Evolutionary conservation across 2,888 invertebrate genomes (phyloP).

Genomic region (Panzeria rudis): DNA sequence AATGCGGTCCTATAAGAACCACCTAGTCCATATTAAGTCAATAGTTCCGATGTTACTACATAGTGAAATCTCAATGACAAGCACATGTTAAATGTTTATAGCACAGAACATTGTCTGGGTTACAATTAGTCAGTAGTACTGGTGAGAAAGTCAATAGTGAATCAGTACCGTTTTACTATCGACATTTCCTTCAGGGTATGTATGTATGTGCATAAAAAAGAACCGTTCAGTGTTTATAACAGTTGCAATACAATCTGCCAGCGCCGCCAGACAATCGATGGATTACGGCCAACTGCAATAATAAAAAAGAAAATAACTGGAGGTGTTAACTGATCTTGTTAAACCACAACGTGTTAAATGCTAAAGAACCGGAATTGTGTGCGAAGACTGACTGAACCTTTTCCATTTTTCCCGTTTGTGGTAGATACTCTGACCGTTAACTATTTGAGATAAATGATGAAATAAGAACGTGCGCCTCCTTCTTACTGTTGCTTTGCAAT

Average conservation of each 20-base stretch:
- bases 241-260: constrained; percentile 33
- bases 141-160: no score
- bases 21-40: no score
- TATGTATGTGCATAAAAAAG: neutral
- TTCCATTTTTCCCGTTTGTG: constrained; percentile 1
- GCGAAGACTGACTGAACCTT: constrained; percentile 15
- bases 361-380: constrained; percentile 66
- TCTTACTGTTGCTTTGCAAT: constrained; percentile 54
- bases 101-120: no score
- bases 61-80: no score
- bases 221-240: constrained; percentile 23
- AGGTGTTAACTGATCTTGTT: constrained; percentile 80
- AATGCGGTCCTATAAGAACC: no score
- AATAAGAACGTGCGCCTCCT: constrained; percentile 39
- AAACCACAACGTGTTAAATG: constrained; percentile 78
- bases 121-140: no score
- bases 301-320: constrained; percentile 64
- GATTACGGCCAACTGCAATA: constrained; percentile 22
- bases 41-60: no score
- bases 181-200: no score
- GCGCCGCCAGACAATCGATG: constrained; percentile 14
- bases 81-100: no score
- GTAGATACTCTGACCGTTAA: constrained; percentile 32
- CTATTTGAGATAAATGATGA: constrained; percentile 59
- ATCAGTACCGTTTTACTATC: no score